Evolutionary conservation across 2,797 vertebrate genomes (phyloP), one percentile per base, ranked within the genome.

Genomic region (Thunnus albacares): DNA sequence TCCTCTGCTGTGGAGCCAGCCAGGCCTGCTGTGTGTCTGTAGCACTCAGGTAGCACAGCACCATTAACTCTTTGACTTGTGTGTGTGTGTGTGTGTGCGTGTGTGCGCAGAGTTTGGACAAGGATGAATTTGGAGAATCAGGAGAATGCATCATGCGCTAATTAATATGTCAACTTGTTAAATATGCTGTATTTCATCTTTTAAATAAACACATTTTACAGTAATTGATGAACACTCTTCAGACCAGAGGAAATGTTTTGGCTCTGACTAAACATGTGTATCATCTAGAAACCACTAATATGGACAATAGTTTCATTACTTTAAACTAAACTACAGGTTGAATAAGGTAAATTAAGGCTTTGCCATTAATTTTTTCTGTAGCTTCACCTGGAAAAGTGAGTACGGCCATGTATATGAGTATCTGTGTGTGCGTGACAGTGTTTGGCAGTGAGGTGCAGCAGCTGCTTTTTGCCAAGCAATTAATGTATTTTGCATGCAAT

Each of bases 11-110:
- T 10, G n/a, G 77, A 79, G 80, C 80, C 69, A 47, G 67, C 60
- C 75, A 1, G 81, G 81, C 63, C 90, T 93, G 90, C 49, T 82
- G 70, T 71, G 75, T 86, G 90, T 93, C 89, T 55, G 70, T 41
- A 53, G 77, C 88, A 85, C 83, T 89, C 82, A 59, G 67, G 71
- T 70, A 80, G 81, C 75, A 41, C 70, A 60, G 57, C 0, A 6
- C 82, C 85, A 81, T 85, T 89, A 83, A 22, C 14, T 0, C 58
- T 1, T 1, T 7, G 38, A 43, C n/a, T 52, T n/a, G 18, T 68
- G 35, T 14, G 63, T 57, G 66, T 45, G 52, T 51, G 61, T 35
- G 58, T 59, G 53, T 49, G 14, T 35, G 24, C 43, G 49, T 61
- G 56, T 33, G 24, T 51, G 55, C 22, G 56, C 1, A n/a, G 45